Evolutionary conservation across 2,797 vertebrate species (phyloP).

Genomic region (Tapera naevia): DNA sequence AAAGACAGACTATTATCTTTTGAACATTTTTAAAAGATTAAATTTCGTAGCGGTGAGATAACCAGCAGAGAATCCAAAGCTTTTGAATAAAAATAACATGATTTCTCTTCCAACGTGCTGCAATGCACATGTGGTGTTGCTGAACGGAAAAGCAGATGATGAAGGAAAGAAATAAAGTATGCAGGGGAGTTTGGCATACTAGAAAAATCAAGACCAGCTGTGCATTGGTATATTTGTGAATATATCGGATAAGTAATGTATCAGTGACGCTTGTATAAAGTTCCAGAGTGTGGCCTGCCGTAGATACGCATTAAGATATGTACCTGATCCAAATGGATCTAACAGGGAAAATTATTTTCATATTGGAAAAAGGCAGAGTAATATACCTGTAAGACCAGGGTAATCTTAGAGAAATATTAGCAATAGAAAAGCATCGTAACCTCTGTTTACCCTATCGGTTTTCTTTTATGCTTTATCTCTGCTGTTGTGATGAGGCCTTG

Average conservation of each 20-base stretch:
- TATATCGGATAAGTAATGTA: neutral
- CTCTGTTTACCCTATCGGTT: slow-evolving; percentile 33
- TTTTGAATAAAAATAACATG: neutral
- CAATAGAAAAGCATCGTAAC: neutral
- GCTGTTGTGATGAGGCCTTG: neutral
- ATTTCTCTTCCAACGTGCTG: neutral
- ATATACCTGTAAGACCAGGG: neutral
- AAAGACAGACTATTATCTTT: neutral
- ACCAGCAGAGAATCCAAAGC: neutral
- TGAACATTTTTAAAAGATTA: neutral
- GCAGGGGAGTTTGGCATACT: neutral
- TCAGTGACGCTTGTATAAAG: neutral
- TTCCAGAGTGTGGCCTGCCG: neutral
- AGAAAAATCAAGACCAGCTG: neutral
- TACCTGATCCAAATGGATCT: neutral
- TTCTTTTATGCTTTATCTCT: neutral
- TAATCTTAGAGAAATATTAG: neutral
- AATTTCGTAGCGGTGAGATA: neutral
- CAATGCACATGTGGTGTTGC: neutral
- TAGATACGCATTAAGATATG: neutral
- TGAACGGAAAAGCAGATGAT: slow-evolving; percentile 3
- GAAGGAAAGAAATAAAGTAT: neutral
- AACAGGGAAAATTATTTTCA: neutral
- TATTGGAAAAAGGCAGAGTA: neutral
- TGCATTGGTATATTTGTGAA: neutral